These are phyloP conservation scores for Trichonephila clavata DNA, from an alignment of 1,140 invertebrate genomes.

Conservation along the genomic window DNA sequence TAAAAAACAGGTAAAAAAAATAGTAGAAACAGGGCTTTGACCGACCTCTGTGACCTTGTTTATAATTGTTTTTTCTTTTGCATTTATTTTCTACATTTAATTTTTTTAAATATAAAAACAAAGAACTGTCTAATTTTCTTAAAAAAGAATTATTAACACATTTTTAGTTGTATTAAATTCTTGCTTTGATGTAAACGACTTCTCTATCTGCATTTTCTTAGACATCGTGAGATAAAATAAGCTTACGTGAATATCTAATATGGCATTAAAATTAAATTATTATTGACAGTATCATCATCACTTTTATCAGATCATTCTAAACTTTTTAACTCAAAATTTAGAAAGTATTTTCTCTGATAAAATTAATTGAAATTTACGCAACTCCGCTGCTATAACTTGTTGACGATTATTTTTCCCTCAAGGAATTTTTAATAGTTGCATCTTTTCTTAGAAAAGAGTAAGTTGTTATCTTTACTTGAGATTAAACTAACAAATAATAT, in stretches of 20 bases:
- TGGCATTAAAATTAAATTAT: neutral
- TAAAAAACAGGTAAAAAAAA: neutral
- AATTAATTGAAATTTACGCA: neutral
- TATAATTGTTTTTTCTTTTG: neutral
- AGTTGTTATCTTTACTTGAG: too few relatives aligned
- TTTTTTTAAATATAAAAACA: neutral
- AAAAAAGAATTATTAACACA: neutral
- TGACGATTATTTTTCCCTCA: neutral
- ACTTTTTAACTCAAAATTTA: neutral
- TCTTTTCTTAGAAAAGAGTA: too few relatives aligned
- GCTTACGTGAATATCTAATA: too few relatives aligned
- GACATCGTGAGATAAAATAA: neutral
- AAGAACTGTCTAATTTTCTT: neutral
- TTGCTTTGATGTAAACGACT: too few relatives aligned
- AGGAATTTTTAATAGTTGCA: too few relatives aligned
- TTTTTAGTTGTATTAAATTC: neutral
- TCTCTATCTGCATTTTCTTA: neutral
- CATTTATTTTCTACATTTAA: neutral
- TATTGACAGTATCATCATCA: neutral
- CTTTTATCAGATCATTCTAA: neutral
- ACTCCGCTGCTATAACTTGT: neutral
- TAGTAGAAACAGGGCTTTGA: slow-evolving; percentile 13
- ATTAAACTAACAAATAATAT: too few relatives aligned
- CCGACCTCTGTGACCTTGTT: slow-evolving; percentile 35
- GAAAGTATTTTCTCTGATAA: slow-evolving; percentile 9